phyloP scores from a whole-genome alignment of 1,140 invertebrate genomes.

The Lucilia sericata region DNA sequence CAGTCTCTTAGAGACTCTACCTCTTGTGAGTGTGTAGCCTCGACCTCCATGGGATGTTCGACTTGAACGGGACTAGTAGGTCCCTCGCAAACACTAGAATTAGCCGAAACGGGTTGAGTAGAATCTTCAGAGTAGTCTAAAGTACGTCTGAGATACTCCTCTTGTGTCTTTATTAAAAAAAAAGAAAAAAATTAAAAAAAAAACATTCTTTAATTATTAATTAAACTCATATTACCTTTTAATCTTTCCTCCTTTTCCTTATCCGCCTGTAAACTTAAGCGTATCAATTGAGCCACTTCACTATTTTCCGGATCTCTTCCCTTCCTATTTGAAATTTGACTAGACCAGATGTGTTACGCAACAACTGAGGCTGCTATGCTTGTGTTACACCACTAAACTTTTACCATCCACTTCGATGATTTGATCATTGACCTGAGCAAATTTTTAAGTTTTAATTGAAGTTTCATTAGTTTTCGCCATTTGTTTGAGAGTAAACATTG shows the following conservation, averaged over 20 bases:
- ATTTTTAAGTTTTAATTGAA: slow-evolving; percentile 51
- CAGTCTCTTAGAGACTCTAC: slow-evolving; percentile 76
- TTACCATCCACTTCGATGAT: slow-evolving; percentile 99
- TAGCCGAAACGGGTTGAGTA: slow-evolving; percentile 70
- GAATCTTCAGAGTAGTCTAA: slow-evolving; percentile 69
- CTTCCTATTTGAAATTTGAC: slow-evolving; percentile 94
- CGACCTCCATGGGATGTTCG: slow-evolving; percentile 70
- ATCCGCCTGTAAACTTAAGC: slow-evolving; percentile 91
- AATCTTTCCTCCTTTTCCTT: slow-evolving; percentile 82
- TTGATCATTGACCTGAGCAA: slow-evolving; percentile 86
- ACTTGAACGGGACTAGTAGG: slow-evolving; percentile 70
- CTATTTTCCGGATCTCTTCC: slow-evolving; percentile 94
- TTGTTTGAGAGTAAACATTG: slow-evolving; percentile 33
- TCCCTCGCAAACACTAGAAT: slow-evolving; percentile 73
- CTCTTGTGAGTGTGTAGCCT: slow-evolving; percentile 69
- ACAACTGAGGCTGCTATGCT: slow-evolving; percentile 96
- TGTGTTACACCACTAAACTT: slow-evolving; percentile 96
- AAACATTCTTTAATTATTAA: not conserved
- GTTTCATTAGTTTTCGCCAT: not conserved
- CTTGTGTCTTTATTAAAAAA: slow-evolving; percentile 60
- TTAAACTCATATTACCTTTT: slow-evolving; percentile 55
- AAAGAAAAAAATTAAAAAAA: not conserved
- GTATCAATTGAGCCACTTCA: slow-evolving; percentile 93
- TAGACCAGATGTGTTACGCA: slow-evolving; percentile 93
- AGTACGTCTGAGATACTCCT: slow-evolving; percentile 67